phyloP scores from a whole-genome alignment of 2,113 vertebrate genomes.

The Tympanuchus pallidicinctus region DNA sequence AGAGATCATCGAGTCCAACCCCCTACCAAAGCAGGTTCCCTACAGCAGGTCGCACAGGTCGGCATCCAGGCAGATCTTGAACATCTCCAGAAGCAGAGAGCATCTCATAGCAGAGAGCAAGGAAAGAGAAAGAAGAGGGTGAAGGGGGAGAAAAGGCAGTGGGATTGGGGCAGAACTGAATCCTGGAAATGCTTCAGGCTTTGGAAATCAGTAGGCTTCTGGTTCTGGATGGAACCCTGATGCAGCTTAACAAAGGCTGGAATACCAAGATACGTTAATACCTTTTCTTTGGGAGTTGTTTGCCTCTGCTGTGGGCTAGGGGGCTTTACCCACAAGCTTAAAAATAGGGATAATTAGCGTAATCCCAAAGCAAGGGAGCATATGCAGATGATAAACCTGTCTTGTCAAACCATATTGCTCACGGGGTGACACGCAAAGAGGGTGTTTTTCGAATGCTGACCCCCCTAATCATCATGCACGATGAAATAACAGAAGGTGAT shows the following conservation, averaged over 20 bases:
- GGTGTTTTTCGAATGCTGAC: background rate
- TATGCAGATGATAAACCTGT: background rate
- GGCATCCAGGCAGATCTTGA: too few species aligned
- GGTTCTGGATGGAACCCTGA: constrained; percentile 46
- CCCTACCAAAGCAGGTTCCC: too few species aligned
- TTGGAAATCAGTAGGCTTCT: constrained; percentile 25
- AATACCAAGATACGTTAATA: constrained; percentile 29
- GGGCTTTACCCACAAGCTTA: background rate
- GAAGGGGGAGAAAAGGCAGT: rapidly evolving
- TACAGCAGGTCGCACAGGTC: too few species aligned
- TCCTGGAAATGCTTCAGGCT: constrained; percentile 64
- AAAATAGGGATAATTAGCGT: constrained; percentile 44
- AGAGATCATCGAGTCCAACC: too few species aligned
- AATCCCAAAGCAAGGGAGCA: background rate
- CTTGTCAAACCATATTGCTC: background rate
- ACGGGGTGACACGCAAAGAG: background rate
- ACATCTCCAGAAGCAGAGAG: too few species aligned
- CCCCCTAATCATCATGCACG: background rate
- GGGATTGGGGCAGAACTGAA: constrained; percentile 20
- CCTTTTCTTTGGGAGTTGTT: constrained; percentile 26
- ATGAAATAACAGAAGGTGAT: background rate
- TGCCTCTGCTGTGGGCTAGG: background rate
- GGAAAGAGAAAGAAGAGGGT: background rate
- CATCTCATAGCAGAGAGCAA: background rate
- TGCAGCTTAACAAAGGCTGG: constrained; percentile 40